These are phyloP conservation scores for Dryas iulia DNA, from an alignment of 1,140 invertebrate species.

Conservation along the genomic window DNA sequence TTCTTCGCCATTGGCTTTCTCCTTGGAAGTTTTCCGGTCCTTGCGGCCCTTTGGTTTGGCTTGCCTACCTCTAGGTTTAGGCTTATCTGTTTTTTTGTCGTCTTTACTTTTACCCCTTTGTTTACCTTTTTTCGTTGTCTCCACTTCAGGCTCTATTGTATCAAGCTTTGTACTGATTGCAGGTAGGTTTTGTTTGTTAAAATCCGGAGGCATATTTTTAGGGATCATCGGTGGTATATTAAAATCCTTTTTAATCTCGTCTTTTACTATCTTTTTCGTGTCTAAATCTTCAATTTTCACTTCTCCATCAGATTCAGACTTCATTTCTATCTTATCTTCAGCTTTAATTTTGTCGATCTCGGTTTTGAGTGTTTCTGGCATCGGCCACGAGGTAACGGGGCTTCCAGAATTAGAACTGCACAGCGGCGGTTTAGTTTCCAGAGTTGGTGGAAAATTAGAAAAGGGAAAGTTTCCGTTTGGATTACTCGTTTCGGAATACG, in stretches of 20 bases:
- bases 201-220: neutral
- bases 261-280: conserved; percentile 82
- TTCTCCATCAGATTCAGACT: conserved; percentile 78
- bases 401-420: conserved; percentile 60
- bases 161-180: conserved; percentile 44
- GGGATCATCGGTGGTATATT: conserved; percentile 10
- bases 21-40: conserved; percentile 68
- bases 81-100: conserved; percentile 58
- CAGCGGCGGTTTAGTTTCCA: conserved; percentile 66
- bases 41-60: conserved; percentile 65
- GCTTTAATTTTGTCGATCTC: conserved; percentile 70
- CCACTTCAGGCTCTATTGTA: conserved; percentile 54
- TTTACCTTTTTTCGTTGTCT: conserved; percentile 52
- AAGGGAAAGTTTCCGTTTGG: conserved; percentile 44
- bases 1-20: conserved; percentile 69
- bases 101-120: conserved; percentile 57
- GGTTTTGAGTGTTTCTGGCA: conserved; percentile 64
- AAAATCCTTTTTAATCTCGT: conserved; percentile 66
- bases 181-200: conserved; percentile 35
- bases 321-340: conserved; percentile 74
- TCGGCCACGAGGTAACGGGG: conserved; percentile 67
- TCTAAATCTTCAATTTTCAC: conserved; percentile 82
- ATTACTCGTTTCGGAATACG: conserved; percentile 44
- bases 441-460: conserved; percentile 45
- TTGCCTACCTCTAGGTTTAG: conserved; percentile 54